These are phyloP conservation scores for Ariopsis seemanni DNA, from an alignment of 2,113 vertebrate genomes.

Conservation along the genomic window DNA sequence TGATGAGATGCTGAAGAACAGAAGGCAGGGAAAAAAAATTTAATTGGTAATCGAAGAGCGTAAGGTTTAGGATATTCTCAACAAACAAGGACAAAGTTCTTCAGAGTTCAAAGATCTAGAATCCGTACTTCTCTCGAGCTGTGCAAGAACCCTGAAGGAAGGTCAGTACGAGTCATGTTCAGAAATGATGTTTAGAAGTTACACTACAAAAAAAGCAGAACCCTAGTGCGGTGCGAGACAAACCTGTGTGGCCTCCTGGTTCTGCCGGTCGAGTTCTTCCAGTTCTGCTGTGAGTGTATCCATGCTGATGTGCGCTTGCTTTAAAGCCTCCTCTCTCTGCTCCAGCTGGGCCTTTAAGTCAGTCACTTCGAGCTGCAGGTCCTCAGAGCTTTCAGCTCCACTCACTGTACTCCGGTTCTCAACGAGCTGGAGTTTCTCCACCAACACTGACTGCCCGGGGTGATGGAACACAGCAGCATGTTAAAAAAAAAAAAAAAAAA, in stretches of 20 bases:
- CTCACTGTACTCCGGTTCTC: slow-evolving; percentile 38
- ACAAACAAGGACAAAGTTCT: too few relatives aligned
- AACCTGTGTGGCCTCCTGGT: slow-evolving; percentile 94
- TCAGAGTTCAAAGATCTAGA: neutral
- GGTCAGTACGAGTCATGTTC: neutral
- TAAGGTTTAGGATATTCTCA: neutral
- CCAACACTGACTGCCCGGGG: slow-evolving; percentile 54
- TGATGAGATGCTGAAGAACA: slow-evolving; percentile 82
- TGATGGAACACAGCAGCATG: neutral
- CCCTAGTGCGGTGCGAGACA: neutral
- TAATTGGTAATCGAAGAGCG: neutral
- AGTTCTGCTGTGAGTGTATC: slow-evolving; percentile 80
- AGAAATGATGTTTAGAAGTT: neutral
- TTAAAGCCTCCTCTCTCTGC: slow-evolving; percentile 74
- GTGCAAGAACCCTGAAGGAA: neutral
- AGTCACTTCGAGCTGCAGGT: slow-evolving; percentile 61
- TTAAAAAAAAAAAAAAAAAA: neutral
- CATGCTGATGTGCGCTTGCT: slow-evolving; percentile 76
- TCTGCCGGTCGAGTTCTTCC: slow-evolving; percentile 91
- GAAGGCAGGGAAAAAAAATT: neutral
- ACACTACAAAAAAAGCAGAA: neutral
- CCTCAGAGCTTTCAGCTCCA: slow-evolving; percentile 8
- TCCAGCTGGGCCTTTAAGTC: slow-evolving; percentile 77
- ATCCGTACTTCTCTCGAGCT: neutral
- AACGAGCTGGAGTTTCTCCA: slow-evolving; percentile 59